Percentiles rank a stretch among this genome's conserved stretches.
Conservation (phyloP, 1,140 invertebrate genomes). For the Heterodera carotae region DNA sequence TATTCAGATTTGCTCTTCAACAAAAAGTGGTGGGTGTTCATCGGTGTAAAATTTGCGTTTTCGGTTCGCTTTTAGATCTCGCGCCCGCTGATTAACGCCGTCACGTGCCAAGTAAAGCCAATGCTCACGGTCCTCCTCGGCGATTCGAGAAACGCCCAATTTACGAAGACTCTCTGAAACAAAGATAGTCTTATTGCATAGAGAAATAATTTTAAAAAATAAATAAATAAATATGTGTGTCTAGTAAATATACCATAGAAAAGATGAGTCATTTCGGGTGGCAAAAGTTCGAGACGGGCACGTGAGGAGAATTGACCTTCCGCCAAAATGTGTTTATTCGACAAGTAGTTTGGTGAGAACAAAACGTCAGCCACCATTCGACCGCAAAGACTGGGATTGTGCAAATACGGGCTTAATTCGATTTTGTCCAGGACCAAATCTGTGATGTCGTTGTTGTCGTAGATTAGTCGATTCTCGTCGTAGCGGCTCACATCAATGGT, state of each 20-base stretch:
- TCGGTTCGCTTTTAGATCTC: constrained; percentile 9
- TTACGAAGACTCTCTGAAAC: background rate
- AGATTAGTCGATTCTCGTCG: background rate
- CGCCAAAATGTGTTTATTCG: constrained; percentile 3
- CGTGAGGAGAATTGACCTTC: constrained; percentile 2
- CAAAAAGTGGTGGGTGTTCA: background rate
- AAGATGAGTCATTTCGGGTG: background rate
- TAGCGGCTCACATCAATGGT: background rate
- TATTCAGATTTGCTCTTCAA: background rate
- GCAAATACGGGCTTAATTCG: background rate
- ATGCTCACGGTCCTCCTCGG: constrained; percentile 1
- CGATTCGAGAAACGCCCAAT: background rate
- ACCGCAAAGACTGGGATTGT: constrained; percentile 3
- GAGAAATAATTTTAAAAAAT: no score
- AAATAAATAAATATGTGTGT: no score
- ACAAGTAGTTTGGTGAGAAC: background rate
- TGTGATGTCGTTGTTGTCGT: background rate
- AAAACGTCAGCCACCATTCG: constrained; percentile 2
- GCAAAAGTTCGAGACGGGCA: background rate
- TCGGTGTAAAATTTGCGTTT: constrained; percentile 3
- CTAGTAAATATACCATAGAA: background rate
- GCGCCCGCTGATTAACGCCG: constrained; percentile 4
- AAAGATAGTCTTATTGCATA: no score
- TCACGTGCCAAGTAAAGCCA: constrained; percentile 11
- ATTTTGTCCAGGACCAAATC: constrained; percentile 6